These are phyloP conservation scores for Novumbra hubbsi DNA, from an alignment of 2,797 vertebrate genomes.

Conservation along the genomic window DNA sequence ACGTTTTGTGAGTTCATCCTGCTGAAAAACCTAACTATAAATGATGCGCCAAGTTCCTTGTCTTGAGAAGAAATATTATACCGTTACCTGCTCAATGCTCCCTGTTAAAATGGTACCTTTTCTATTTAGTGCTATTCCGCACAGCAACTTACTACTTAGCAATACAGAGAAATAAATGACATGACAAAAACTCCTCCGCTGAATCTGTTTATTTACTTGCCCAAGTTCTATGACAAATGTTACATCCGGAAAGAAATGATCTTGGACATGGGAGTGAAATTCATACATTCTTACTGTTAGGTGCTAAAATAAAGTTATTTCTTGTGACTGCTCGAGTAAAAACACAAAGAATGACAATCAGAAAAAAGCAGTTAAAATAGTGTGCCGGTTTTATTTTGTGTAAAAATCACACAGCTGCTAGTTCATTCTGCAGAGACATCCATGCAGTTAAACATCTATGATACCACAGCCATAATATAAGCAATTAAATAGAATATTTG, in stretches of 20 bases:
- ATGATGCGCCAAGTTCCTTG: constrained; percentile 1
- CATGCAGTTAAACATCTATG: constrained; percentile 94
- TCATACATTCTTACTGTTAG: background rate
- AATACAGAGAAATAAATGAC: background rate
- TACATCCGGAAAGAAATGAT: background rate
- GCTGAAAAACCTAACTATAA: constrained; percentile 18
- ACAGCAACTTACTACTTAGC: background rate
- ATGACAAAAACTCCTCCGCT: background rate
- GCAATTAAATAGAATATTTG: constrained; percentile 93
- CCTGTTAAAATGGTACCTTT: background rate
- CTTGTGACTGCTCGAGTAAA: constrained; percentile 5
- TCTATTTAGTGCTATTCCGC: background rate
- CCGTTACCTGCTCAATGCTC: background rate
- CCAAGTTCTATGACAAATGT: background rate
- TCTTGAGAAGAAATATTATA: constrained; percentile 1
- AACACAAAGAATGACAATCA: constrained; percentile 5
- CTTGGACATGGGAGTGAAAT: background rate
- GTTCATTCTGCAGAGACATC: constrained; percentile 93
- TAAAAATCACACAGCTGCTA: constrained; percentile 97
- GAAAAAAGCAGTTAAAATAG: constrained; percentile 83
- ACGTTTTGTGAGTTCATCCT: constrained; percentile 19
- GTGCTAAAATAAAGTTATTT: background rate
- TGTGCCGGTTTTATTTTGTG: constrained; percentile 93
- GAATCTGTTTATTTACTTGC: background rate
- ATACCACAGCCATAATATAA: constrained; percentile 92